phyloP scores from a whole-genome alignment of 2,888 invertebrate species.

The Aethes cnicana region DNA sequence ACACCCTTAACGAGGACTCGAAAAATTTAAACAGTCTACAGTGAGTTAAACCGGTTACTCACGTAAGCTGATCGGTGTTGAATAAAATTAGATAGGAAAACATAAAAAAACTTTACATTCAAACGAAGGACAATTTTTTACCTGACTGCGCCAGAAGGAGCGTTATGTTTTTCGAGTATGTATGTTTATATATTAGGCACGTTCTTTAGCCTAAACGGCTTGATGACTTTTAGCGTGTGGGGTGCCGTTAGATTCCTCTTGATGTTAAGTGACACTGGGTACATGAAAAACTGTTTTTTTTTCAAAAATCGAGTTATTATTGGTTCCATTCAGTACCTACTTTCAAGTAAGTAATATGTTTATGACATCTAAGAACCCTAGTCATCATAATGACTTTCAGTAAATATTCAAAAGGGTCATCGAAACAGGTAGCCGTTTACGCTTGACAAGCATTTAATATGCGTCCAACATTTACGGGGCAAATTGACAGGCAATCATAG shows the following conservation, averaged over 20 bases:
- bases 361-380: no score
- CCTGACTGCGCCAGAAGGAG: background rate
- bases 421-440: constrained; percentile 1
- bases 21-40: constrained; percentile 50
- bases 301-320: no score
- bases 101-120: background rate
- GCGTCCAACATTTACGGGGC: constrained; percentile 44
- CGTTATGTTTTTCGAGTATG: no score
- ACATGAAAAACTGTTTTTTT: no score
- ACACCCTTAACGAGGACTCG: constrained; percentile 54
- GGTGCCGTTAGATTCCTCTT: no score
- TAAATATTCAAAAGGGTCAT: constrained; percentile 11
- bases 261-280: no score
- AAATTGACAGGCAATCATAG: constrained; percentile 69
- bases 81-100: constrained; percentile 7
- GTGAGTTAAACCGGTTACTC: constrained; percentile 57
- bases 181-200: no score
- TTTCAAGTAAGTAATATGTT: no score
- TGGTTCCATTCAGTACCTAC: no score
- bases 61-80: constrained; percentile 38
- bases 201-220: no score
- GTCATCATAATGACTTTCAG: no score
- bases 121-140: background rate
- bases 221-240: no score
- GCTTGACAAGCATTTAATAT: constrained; percentile 26